A percentile compares a stretch with the other conserved stretches of the same genome.
phyloP scores from a whole-genome alignment of 2,888 invertebrate species.

The Macropis europaea region DNA sequence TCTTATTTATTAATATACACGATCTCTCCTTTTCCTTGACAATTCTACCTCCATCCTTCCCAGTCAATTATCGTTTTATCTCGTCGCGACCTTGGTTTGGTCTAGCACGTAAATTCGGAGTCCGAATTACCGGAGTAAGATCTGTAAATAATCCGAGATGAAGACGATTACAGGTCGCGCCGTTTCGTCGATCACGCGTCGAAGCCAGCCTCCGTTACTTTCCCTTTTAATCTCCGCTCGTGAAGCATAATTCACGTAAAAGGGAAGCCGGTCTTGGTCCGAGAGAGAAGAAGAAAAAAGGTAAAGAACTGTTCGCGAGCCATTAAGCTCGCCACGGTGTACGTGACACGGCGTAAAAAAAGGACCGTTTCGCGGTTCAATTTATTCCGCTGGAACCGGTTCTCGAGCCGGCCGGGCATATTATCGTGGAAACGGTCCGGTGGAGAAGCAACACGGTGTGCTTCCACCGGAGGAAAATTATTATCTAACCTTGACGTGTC shows the following conservation, averaged over 20 bases:
- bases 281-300: constrained; percentile 12
- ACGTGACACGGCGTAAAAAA: constrained; percentile 27
- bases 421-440: constrained; percentile 8
- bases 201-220: constrained; percentile 7
- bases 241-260: constrained; percentile 10
- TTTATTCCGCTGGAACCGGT: constrained; percentile 56
- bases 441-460: not conserved
- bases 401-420: constrained; percentile 12
- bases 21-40: no score
- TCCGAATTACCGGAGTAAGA: no score
- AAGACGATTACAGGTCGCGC: not conserved
- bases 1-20: no score
- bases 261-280: not conserved
- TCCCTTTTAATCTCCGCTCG: constrained; percentile 21
- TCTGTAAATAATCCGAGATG: no score
- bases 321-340: constrained; percentile 28
- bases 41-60: no score
- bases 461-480: constrained; percentile 26
- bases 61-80: no score
- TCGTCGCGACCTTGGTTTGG: no score
- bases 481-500: constrained; percentile 52
- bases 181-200: not conserved
- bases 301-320: constrained; percentile 10
- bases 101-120: no score
- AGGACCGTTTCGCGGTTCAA: constrained; percentile 34